Percentiles rank a stretch among this genome's conserved stretches.
These are phyloP conservation scores for Bergia puertoricense DNA, from an alignment of 92 coral and sea anemone species.

Conservation along the genomic window DNA sequence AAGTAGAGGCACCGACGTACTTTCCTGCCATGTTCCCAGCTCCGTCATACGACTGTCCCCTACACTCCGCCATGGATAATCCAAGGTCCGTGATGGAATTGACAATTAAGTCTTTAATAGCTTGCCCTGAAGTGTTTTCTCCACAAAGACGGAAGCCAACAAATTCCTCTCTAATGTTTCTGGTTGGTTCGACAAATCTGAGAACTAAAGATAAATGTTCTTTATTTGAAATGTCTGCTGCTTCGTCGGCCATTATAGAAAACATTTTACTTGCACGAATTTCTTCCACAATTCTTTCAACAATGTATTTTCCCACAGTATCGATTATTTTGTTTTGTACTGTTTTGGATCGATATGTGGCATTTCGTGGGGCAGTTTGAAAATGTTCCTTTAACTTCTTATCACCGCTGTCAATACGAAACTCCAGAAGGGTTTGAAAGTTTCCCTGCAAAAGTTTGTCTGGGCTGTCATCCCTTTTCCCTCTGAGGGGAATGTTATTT, in stretches of 20 bases:
- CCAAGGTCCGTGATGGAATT: conserved; percentile 34
- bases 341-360: conserved; percentile 57
- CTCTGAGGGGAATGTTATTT: conserved; percentile 54
- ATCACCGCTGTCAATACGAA: conserved; percentile 66
- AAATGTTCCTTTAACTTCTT: conserved; percentile 54
- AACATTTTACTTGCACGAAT: conserved; percentile 9
- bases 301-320: conserved; percentile 58
- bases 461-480: conserved; percentile 61
- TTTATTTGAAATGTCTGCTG: conserved; percentile 59
- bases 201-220: conserved; percentile 61
- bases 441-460: conserved; percentile 59
- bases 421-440: conserved; percentile 63
- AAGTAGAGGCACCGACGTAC: conserved; percentile 4
- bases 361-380: conserved; percentile 63
- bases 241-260: conserved; percentile 39
- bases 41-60: conserved; percentile 42
- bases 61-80: conserved; percentile 18
- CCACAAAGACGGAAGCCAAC: conserved; percentile 42
- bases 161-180: conserved; percentile 46
- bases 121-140: conserved; percentile 15
- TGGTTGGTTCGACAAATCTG: conserved; percentile 57
- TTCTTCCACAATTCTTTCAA: conserved; percentile 34
- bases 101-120: conserved; percentile 22
- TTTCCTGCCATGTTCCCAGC: conserved; percentile 45
- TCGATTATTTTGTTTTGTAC: conserved; percentile 59